Conservation (phyloP, 1,140 invertebrate genomes). For the Penaeus japonicus region DNA sequence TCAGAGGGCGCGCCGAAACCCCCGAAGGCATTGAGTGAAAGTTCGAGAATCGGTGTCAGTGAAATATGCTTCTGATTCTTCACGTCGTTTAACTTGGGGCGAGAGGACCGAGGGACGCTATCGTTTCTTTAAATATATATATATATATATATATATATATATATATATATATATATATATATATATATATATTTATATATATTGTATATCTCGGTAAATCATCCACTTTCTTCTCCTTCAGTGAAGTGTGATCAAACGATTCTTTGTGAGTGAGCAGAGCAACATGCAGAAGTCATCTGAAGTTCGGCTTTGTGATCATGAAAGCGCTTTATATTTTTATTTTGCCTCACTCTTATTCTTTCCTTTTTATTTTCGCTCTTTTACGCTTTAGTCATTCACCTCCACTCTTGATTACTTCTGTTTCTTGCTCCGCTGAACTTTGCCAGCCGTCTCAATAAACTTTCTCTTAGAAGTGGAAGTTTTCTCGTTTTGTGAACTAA, state of each 20-base stretch:
- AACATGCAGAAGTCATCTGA: too few relatives aligned
- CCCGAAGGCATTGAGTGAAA: conserved; percentile 11
- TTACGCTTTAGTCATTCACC: too few relatives aligned
- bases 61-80: conserved; percentile 30
- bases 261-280: neutral
- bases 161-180: neutral
- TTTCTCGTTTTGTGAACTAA: too few relatives aligned
- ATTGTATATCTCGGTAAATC: neutral
- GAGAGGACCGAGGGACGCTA: neutral
- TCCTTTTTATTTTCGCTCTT: too few relatives aligned
- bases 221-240: too few relatives aligned
- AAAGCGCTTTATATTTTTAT: too few relatives aligned
- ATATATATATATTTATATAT: conserved; percentile 1
- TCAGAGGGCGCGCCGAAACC: neutral
- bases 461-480: too few relatives aligned
- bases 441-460: too few relatives aligned
- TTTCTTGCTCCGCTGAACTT: too few relatives aligned
- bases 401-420: too few relatives aligned
- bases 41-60: conserved; percentile 24
- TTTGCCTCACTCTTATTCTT: too few relatives aligned
- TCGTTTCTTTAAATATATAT: neutral
- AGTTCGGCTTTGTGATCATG: too few relatives aligned
- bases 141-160: neutral
- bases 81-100: neutral
- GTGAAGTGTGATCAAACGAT: neutral